Conservation (phyloP, 2,113 vertebrate genomes). For the Conger conger region DNA sequence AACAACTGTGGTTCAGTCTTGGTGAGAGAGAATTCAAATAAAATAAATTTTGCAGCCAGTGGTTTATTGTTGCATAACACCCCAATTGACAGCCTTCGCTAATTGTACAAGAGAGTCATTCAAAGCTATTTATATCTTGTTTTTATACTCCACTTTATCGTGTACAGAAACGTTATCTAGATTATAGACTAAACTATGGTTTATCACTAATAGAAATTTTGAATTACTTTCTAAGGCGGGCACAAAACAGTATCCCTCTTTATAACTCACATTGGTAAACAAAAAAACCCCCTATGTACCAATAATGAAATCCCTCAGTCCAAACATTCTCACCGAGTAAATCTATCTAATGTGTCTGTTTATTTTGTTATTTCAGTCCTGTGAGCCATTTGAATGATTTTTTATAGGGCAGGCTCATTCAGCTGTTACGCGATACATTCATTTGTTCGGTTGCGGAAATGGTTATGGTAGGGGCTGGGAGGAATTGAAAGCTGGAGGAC, state of each 20-base stretch:
- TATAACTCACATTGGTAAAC: neutral
- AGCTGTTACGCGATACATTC: constrained; percentile 46
- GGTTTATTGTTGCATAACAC: constrained; percentile 49
- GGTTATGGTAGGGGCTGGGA: constrained; percentile 12
- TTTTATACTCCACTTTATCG: constrained; percentile 22
- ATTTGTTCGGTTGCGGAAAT: constrained; percentile 46
- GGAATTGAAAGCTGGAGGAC: too few species aligned
- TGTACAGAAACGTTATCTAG: constrained; percentile 17
- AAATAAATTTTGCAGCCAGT: constrained; percentile 26
- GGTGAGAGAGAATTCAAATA: constrained; percentile 27
- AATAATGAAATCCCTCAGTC: constrained; percentile 1
- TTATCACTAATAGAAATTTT: constrained; percentile 29
- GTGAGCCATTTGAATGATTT: constrained; percentile 36
- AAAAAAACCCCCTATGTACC: neutral
- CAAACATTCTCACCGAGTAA: neutral
- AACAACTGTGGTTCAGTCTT: constrained; percentile 60
- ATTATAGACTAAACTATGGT: constrained; percentile 2
- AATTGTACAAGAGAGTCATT: constrained; percentile 35
- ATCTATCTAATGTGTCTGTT: constrained; percentile 12
- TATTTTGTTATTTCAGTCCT: constrained; percentile 24
- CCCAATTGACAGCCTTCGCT: constrained; percentile 34
- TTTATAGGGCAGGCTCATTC: constrained; percentile 35
- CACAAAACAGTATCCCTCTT: neutral
- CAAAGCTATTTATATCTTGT: constrained; percentile 14
- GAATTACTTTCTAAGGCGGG: neutral